A percentile compares a stretch with the other conserved stretches of the same genome.
Evolutionary conservation across 2,888 invertebrate genomes (phyloP).

Genomic region (Ptychoptera contaminata): DNA sequence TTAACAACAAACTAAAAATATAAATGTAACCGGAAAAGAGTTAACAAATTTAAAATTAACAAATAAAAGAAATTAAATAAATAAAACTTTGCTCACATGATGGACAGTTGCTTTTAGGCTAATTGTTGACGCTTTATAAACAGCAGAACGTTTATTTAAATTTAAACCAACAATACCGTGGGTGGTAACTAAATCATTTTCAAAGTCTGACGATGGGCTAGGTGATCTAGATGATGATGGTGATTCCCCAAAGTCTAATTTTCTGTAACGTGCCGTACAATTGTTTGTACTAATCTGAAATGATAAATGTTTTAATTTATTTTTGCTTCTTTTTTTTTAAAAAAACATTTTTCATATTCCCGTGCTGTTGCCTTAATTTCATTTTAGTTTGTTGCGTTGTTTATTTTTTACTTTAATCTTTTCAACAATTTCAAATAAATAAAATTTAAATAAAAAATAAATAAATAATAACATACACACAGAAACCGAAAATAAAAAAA

Average conservation of each 20-base stretch:
- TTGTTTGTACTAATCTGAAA: constrained; percentile 5
- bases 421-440: neutral
- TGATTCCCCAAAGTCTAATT: constrained; percentile 30
- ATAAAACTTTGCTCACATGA: constrained; percentile 7
- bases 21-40: neutral
- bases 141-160: neutral
- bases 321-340: neutral
- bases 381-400: neutral
- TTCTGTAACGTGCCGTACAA: constrained; percentile 5
- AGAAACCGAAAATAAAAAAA: too few relatives aligned
- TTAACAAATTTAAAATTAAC: neutral
- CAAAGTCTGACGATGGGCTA: neutral
- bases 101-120: constrained; percentile 35
- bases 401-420: neutral
- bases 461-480: too few relatives aligned
- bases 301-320: neutral
- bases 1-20: neutral
- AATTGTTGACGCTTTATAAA: neutral
- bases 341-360: neutral
- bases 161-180: neutral
- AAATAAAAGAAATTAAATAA: neutral
- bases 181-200: neutral
- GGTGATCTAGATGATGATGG: constrained; percentile 16
- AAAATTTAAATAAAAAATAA: too few relatives aligned
- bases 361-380: neutral